A percentile compares a stretch with the other conserved stretches of the same genome.
phyloP scores from a whole-genome alignment of 2,797 vertebrate species.

The Siniperca obscura region DNA sequence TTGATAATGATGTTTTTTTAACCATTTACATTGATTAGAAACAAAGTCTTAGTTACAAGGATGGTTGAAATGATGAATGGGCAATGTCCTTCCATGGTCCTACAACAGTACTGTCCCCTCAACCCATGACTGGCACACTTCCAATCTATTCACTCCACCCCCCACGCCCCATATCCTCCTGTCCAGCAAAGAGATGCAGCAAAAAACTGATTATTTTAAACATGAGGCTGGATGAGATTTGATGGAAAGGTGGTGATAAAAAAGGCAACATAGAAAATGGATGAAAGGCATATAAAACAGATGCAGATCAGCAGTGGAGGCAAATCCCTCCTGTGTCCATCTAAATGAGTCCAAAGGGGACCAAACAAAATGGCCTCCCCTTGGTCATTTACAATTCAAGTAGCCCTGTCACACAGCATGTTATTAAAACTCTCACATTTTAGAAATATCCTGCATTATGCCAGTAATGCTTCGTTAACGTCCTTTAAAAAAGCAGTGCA shows the following conservation, averaged over 20 bases:
- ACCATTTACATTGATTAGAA: slow-evolving; percentile 1
- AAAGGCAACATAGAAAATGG: slow-evolving; percentile 75
- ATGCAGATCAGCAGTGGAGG: slow-evolving; percentile 80
- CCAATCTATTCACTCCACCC: slow-evolving; percentile 80
- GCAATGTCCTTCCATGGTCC: slow-evolving; percentile 8
- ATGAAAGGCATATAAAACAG: slow-evolving; percentile 77
- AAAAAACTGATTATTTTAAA: slow-evolving; percentile 95
- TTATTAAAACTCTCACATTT: slow-evolving; percentile 57
- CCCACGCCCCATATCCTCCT: slow-evolving; percentile 26
- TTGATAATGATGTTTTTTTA: background rate
- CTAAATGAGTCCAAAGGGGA: slow-evolving; percentile 74
- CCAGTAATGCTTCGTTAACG: slow-evolving; percentile 64
- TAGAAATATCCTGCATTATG: slow-evolving; percentile 45
- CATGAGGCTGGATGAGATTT: slow-evolving; percentile 83
- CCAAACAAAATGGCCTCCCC: slow-evolving; percentile 72
- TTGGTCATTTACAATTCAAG: slow-evolving; percentile 75
- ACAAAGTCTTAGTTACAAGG: background rate
- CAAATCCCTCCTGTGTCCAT: slow-evolving; percentile 78
- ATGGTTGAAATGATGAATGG: slow-evolving; percentile 18
- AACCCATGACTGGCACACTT: slow-evolving; percentile 26
- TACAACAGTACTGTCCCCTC: slow-evolving; percentile 22
- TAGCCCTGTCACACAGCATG: slow-evolving; percentile 51
- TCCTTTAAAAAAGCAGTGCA: slow-evolving; percentile 19
- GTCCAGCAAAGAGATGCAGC: slow-evolving; percentile 84
- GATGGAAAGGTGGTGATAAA: slow-evolving; percentile 76